These are phyloP conservation scores for Emmelina monodactyla DNA, from an alignment of 2,888 invertebrate species.

Conservation along the genomic window DNA sequence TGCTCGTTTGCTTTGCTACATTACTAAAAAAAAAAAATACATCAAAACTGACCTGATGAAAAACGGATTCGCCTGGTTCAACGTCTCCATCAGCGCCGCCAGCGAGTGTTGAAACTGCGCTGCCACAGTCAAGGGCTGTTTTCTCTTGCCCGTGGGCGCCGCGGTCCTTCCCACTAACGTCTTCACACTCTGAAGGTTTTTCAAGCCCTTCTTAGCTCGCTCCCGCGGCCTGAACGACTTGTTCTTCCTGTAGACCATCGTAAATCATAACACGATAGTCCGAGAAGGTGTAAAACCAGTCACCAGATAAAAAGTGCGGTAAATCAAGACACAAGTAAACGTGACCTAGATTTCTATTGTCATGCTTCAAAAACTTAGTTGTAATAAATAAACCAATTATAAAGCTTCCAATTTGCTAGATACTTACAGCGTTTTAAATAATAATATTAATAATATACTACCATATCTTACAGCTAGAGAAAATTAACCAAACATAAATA, in stretches of 20 bases:
- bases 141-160: slow-evolving; percentile 72
- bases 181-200: slow-evolving; percentile 91
- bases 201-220: slow-evolving; percentile 84
- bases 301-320: slow-evolving; percentile 3
- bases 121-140: slow-evolving; percentile 91
- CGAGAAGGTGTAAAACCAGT: neutral
- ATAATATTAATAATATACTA: no score
- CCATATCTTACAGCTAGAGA: no score
- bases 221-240: slow-evolving; percentile 90
- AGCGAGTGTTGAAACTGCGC: slow-evolving; percentile 95
- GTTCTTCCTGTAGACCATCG: slow-evolving; percentile 82
- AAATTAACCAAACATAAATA: no score
- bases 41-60: slow-evolving; percentile 59
- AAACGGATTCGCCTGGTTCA: slow-evolving; percentile 77
- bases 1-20: no score
- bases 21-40: no score
- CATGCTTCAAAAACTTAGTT: no score
- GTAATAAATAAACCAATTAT: no score
- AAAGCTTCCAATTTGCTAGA: no score
- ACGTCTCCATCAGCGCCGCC: slow-evolving; percentile 90
- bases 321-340: no score
- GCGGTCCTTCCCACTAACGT: slow-evolving; percentile 82
- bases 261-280: no score
- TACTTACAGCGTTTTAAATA: no score
- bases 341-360: no score